phyloP scores from a whole-genome alignment of 2,888 invertebrate genomes.

The Cenopis cana region DNA sequence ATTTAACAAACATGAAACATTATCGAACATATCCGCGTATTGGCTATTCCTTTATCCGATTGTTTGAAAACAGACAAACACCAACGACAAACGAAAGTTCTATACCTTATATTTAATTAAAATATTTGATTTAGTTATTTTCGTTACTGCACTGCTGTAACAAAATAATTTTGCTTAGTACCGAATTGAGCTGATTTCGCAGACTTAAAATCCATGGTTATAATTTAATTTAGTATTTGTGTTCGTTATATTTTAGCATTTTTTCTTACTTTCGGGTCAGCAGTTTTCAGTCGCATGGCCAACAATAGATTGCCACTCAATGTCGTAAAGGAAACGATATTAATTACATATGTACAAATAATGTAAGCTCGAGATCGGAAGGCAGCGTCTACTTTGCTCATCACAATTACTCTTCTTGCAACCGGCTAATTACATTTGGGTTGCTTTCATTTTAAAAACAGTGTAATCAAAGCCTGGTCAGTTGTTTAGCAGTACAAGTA shows the following conservation, averaged over 20 bases:
- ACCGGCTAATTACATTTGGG: not conserved
- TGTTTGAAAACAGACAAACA: not conserved
- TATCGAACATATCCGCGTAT: not conserved
- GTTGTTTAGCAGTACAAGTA: constrained; percentile 27
- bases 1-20: not conserved
- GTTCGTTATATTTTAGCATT: constrained; percentile 25
- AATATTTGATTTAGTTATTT: constrained; percentile 15
- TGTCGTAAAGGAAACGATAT: constrained; percentile 65
- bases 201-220: constrained; percentile 16
- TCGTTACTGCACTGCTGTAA: constrained; percentile 23
- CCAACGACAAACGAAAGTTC: constrained; percentile 9
- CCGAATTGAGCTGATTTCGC: constrained; percentile 25
- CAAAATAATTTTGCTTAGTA: constrained; percentile 33
- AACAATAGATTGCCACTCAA: constrained; percentile 53
- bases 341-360: constrained; percentile 82
- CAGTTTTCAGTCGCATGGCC: constrained; percentile 47
- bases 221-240: constrained; percentile 5
- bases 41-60: constrained; percentile 2
- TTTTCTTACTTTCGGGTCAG: constrained; percentile 40
- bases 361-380: constrained; percentile 73
- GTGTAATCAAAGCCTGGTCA: not conserved
- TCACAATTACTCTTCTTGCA: constrained; percentile 58
- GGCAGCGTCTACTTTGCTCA: constrained; percentile 71
- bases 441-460: not conserved
- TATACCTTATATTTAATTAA: constrained; percentile 28